phyloP scores from a whole-genome alignment of 2,888 invertebrate species.

The Halocaridina rubra region DNA sequence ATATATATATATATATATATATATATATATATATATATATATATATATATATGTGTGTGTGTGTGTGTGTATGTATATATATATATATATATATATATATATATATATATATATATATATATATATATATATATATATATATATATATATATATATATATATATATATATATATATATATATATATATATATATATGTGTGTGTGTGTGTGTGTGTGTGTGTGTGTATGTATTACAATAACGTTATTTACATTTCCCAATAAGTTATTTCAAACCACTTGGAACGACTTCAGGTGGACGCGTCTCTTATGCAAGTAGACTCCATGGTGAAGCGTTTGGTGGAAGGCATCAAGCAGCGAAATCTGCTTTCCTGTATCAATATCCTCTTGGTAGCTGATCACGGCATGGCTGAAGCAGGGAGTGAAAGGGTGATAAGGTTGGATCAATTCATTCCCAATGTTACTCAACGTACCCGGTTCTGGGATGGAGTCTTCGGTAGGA shows the following conservation, averaged over 20 bases:
- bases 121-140: background rate
- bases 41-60: no score
- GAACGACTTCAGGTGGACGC: constrained; percentile 53
- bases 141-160: background rate
- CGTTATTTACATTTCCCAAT: no score
- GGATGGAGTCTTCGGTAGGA: constrained; percentile 54
- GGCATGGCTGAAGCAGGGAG: constrained; percentile 65
- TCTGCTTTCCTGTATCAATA: constrained; percentile 66
- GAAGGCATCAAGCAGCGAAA: constrained; percentile 65
- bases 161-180: background rate
- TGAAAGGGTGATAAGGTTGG: constrained; percentile 22
- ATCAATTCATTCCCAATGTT: constrained; percentile 41
- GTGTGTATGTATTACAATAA: no score
- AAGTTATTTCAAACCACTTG: no score
- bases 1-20: no score
- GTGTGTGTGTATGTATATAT: no score
- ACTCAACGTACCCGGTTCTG: constrained; percentile 39
- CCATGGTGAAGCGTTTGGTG: constrained; percentile 65
- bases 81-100: constrained; percentile 1
- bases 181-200: background rate
- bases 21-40: no score
- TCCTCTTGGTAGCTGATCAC: constrained; percentile 67
- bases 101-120: background rate
- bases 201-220: constrained; percentile 28
- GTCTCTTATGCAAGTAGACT: constrained; percentile 65